These are phyloP conservation scores for Halyomorpha halys DNA, from an alignment of 1,140 invertebrate genomes.

Conservation along the genomic window DNA sequence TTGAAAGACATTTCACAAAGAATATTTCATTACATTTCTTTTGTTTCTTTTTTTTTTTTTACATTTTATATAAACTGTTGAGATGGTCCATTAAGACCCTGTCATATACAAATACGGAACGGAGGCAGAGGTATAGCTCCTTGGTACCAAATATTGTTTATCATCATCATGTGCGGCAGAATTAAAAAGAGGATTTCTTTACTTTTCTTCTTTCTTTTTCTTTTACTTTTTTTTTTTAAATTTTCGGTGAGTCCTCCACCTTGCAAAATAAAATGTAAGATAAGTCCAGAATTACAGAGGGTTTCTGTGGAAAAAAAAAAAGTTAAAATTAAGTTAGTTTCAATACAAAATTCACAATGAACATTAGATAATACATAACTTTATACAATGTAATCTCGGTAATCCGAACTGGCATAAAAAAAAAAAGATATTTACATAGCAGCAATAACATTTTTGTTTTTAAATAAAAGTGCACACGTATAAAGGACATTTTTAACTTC, in stretches of 20 bases:
- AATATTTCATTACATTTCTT: neutral
- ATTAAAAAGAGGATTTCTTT: neutral
- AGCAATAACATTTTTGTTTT: no score
- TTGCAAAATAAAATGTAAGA: neutral
- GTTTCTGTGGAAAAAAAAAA: neutral
- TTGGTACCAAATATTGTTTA: constrained; percentile 10
- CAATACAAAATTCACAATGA: no score
- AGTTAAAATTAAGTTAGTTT: no score
- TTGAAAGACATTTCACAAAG: constrained; percentile 9
- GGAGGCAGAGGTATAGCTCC: neutral
- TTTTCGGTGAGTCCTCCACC: neutral
- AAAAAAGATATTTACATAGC: no score
- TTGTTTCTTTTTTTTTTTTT: neutral
- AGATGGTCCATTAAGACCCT: constrained; percentile 14
- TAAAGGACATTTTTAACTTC: no score
- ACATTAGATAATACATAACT: no score
- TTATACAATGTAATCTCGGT: no score
- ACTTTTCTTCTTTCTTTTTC: neutral
- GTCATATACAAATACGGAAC: neutral
- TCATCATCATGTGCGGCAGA: neutral
- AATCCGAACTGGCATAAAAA: no score
- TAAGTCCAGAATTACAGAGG: neutral
- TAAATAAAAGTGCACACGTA: no score
- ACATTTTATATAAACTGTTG: constrained; percentile 9
- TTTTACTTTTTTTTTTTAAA: neutral